Percentiles rank a stretch among this genome's conserved stretches.
Evolutionary conservation across 2,888 invertebrate genomes (phyloP).

Genomic region (Margaritifera margaritifera): DNA sequence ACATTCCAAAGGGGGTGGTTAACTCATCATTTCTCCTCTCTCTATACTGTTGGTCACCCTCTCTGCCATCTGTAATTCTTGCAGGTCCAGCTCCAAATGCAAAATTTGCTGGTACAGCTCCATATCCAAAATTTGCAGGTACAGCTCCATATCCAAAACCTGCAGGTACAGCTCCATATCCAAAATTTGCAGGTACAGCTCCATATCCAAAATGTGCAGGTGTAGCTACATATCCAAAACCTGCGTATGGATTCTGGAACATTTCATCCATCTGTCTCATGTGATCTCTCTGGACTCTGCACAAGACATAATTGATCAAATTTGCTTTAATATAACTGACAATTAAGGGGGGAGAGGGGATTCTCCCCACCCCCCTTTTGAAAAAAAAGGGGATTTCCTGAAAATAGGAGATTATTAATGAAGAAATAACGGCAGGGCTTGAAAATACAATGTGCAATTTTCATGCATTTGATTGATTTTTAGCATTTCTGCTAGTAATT

Average conservation of each 20-base stretch:
- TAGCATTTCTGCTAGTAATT: too few species aligned
- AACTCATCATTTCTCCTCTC: conserved; percentile 20
- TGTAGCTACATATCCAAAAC: conserved; percentile 21
- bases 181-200: conserved; percentile 25
- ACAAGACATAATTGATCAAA: conserved; percentile 1
- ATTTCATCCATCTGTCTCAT: conserved; percentile 53
- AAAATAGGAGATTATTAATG: too few species aligned
- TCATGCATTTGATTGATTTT: too few species aligned
- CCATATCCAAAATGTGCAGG: conserved; percentile 13
- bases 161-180: conserved; percentile 20
- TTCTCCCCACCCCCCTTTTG: too few species aligned
- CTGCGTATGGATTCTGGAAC: conserved; percentile 47
- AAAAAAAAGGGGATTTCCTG: too few species aligned
- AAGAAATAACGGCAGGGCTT: too few species aligned
- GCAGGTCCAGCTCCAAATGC: conserved; percentile 17
- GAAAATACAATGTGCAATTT: too few species aligned
- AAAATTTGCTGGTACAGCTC: too few species aligned
- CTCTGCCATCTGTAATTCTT: conserved; percentile 8
- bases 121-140: not conserved
- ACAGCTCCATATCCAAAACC: conserved; percentile 18
- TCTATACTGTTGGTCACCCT: conserved; percentile 10
- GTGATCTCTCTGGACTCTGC: conserved; percentile 50
- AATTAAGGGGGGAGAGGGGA: too few species aligned
- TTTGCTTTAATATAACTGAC: too few species aligned
- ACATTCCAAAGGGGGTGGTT: conserved; percentile 36